Conservation (phyloP, 92 coral and sea anemone species). For the Isaurus tuberculatus region DNA sequence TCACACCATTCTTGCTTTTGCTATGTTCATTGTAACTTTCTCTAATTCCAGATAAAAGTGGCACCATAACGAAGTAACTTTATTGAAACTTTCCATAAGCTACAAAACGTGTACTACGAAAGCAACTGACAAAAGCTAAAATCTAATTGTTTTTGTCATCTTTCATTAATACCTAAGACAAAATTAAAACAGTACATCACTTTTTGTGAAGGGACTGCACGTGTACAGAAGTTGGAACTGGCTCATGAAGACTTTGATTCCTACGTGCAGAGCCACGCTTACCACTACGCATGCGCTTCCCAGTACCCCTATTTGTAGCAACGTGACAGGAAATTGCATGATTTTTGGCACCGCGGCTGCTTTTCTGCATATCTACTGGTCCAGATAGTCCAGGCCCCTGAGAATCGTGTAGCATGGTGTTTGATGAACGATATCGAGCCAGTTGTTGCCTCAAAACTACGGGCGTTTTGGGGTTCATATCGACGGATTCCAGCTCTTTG, state of each 20-base stretch:
- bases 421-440: slow-evolving; percentile 50
- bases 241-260: slow-evolving; percentile 16
- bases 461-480: slow-evolving; percentile 82
- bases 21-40: no score
- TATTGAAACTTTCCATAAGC: no score
- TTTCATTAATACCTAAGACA: no score
- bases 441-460: slow-evolving; percentile 63
- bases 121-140: no score
- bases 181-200: neutral
- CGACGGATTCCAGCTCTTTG: slow-evolving; percentile 83
- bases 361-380: slow-evolving; percentile 14
- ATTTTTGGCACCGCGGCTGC: slow-evolving; percentile 23
- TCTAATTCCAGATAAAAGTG: no score
- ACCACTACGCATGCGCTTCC: slow-evolving; percentile 34
- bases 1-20: no score
- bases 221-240: neutral
- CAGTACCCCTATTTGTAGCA: slow-evolving; percentile 13
- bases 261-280: slow-evolving; percentile 44
- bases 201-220: slow-evolving; percentile 1
- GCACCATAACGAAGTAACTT: no score
- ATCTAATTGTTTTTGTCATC: no score
- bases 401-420: slow-evolving; percentile 29
- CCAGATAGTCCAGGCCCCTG: slow-evolving; percentile 23
- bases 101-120: no score
- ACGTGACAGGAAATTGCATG: slow-evolving; percentile 5